Evolutionary conservation across 2,888 invertebrate genomes (phyloP).

Genomic region (Caenorhabditis panamensis): DNA sequence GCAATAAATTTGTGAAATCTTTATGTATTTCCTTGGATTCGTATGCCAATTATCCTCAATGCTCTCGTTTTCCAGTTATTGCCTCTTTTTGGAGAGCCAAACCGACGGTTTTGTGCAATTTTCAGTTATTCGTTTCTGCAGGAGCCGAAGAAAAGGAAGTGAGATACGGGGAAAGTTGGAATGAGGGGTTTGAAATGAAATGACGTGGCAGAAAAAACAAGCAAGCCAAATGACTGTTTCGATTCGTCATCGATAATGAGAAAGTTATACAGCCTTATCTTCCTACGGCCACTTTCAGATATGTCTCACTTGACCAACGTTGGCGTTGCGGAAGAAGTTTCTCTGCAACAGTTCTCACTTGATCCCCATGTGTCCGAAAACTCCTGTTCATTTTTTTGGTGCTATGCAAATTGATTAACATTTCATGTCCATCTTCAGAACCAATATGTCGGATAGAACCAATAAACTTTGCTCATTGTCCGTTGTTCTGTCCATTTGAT

Average conservation of each 20-base stretch:
- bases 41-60: neutral
- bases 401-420: neutral
- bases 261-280: neutral
- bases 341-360: neutral
- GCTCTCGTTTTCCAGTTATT: neutral
- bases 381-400: neutral
- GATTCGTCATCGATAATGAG: neutral
- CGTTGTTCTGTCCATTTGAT: neutral
- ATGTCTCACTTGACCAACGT: neutral
- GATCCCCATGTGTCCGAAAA: no score
- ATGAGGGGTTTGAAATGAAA: neutral
- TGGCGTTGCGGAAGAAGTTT: neutral
- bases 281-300: conserved; percentile 8
- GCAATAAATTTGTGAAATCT: conserved; percentile 25
- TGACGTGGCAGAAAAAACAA: neutral
- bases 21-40: neutral
- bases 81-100: neutral
- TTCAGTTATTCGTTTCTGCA: neutral
- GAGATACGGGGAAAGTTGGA: neutral
- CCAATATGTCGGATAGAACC: neutral
- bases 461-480: neutral
- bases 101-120: neutral
- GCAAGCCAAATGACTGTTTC: conserved; percentile 8
- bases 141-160: neutral
- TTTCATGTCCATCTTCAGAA: neutral